Conservation (phyloP, 2,113 vertebrate genomes). For the Channa maculata region DNA sequence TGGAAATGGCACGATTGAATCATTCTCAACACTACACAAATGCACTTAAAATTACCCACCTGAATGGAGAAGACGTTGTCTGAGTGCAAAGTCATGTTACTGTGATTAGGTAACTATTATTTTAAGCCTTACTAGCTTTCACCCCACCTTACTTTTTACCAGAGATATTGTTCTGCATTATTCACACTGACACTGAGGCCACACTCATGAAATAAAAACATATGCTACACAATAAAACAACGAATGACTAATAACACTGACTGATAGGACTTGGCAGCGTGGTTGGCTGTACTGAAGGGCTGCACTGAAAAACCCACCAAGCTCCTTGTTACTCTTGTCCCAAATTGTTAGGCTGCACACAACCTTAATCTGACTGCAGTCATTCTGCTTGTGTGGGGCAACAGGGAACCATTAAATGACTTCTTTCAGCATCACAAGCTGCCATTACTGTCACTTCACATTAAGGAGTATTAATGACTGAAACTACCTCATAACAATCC, state of each 20-base stretch:
- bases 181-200: conserved; percentile 8
- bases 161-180: background rate
- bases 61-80: conserved; percentile 37
- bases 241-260: background rate
- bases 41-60: conserved; percentile 49
- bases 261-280: background rate
- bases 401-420: background rate
- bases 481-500: background rate
- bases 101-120: conserved; percentile 49
- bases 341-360: conserved; percentile 11
- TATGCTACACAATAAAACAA: conserved; percentile 6
- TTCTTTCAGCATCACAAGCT: no score
- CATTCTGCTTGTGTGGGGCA: background rate
- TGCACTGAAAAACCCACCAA: background rate
- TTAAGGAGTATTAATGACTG: background rate
- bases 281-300: background rate
- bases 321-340: background rate
- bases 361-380: conserved; percentile 33
- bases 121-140: conserved; percentile 11
- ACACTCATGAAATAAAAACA: conserved; percentile 4
- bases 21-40: conserved; percentile 49
- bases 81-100: conserved; percentile 64
- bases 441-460: conserved; percentile 1
- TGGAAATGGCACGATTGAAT: conserved; percentile 59
- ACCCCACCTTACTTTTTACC: background rate